Evolutionary conservation across 2,888 invertebrate species (phyloP).

Genomic region (Nebria salina): DNA sequence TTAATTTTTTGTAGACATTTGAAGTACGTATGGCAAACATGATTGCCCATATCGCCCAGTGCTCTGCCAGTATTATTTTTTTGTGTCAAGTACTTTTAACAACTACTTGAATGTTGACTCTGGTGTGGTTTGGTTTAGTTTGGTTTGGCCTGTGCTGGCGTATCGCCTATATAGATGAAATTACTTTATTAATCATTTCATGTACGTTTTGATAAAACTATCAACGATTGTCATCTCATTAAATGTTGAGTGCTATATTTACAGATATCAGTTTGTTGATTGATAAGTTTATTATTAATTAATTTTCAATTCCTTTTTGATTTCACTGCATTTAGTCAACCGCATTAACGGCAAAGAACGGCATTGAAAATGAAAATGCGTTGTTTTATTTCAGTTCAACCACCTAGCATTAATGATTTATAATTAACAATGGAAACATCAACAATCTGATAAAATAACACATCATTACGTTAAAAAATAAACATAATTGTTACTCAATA

Average conservation of each 20-base stretch:
- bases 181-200: background rate
- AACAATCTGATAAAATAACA: constrained; percentile 1
- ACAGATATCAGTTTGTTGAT: background rate
- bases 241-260: background rate
- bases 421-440: background rate
- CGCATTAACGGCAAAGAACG: background rate
- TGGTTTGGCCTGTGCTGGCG: background rate
- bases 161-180: background rate
- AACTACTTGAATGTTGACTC: constrained; percentile 40
- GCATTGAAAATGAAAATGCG: background rate
- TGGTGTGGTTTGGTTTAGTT: background rate
- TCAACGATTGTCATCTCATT: background rate
- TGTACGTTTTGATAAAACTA: background rate
- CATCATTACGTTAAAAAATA: background rate
- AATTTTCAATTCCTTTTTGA: background rate
- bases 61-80: constrained; percentile 14
- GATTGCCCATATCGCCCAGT: constrained; percentile 9
- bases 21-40: background rate
- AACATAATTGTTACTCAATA: constrained; percentile 1
- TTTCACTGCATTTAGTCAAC: background rate
- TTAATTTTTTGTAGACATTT: background rate
- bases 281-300: background rate
- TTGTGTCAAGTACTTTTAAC: constrained; percentile 33
- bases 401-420: background rate
- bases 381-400: background rate